Base-by-base conservation (phyloP, 2,797 vertebrate species). In the Lepidocolaptes lacrymiger region DNA sequence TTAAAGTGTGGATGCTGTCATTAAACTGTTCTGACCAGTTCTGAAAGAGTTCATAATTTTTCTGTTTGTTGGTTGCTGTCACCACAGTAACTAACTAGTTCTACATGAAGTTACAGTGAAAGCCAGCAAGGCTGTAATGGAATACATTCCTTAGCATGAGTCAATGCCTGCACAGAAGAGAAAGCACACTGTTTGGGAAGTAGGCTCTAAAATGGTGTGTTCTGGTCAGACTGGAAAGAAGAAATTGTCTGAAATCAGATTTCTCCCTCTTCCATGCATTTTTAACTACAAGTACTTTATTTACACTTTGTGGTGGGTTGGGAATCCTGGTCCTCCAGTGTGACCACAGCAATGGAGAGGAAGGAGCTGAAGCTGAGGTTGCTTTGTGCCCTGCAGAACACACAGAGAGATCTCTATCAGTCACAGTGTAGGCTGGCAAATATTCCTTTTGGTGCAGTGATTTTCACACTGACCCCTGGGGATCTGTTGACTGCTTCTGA, bases 81-180 rank as follows among this genome's bases (percentile, higher is more conserved):
- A 85, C 96, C 96, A 92, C 87, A 95, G 97, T 89, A 98, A 98
- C 97, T 94, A 93, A 96, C 88, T 95, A 94, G 95, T 97, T 97
- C 95, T 98, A 94, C 95, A 96, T 94, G 97, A 96, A 97, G 85
- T 72, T 92, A 76, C 5, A 32, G 63, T n/a, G 55, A 81, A 96
- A 97, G 98, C 98, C 98, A 98, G 97, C 84, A 80, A 62, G 94
- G 88, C 92, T 97, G 98, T 98, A 98, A 98, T 98, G 98, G 98
- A 98, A 98, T 97, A 97, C 97, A 98, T 98, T 98, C 98, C 97
- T 98, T 76, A 66, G 89, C n/a, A 59, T 98, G 97, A 98, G 96
- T 98, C 98, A 98, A 96, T 0, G 91, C 91, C 96, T 92, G 97
- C 84, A 41, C 95, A 97, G 96, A 96, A 96, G 96, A 98, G 97